Conservation (phyloP, 2,797 vertebrate species). For the Cephalopachus bancanus region DNA sequence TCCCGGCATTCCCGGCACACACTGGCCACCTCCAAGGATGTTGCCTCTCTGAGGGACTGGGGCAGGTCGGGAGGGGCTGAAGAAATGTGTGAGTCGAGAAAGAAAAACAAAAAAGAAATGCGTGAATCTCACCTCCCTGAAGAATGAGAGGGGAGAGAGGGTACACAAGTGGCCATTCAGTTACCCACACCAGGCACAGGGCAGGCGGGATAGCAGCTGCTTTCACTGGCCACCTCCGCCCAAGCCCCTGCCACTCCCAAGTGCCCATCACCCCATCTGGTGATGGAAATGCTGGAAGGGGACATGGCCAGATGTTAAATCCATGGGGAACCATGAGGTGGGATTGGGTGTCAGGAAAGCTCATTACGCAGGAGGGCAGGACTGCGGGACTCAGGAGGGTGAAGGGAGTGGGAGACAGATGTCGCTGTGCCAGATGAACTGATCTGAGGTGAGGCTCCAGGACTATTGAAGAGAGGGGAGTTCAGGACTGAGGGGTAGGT, state of each 20-base stretch:
- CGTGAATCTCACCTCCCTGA: neutral
- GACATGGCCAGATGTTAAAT: neutral
- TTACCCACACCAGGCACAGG: slow-evolving; percentile 66
- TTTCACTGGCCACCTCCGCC: slow-evolving; percentile 74
- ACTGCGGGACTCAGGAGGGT: neutral
- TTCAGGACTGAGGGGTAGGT: neutral
- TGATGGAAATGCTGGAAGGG: neutral
- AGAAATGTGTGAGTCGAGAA: neutral
- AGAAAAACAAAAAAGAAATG: neutral
- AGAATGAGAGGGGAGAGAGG: neutral
- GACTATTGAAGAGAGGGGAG: neutral
- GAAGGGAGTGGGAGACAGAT: neutral
- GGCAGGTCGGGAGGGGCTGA: neutral
- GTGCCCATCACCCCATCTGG: neutral
- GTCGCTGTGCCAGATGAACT: neutral
- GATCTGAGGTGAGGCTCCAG: neutral
- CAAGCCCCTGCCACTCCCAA: slow-evolving; percentile 40
- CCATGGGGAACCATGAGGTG: neutral
- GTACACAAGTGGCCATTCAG: neutral
- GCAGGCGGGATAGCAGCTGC: slow-evolving; percentile 68
- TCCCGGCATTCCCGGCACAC: neutral
- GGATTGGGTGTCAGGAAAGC: neutral
- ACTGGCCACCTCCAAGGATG: neutral
- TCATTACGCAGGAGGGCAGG: neutral
- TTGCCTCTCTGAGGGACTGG: neutral